Percentiles rank a stretch among this genome's conserved stretches.
Evolutionary conservation across 2,888 invertebrate species (phyloP).

Genomic region (Craniophora ligustri): DNA sequence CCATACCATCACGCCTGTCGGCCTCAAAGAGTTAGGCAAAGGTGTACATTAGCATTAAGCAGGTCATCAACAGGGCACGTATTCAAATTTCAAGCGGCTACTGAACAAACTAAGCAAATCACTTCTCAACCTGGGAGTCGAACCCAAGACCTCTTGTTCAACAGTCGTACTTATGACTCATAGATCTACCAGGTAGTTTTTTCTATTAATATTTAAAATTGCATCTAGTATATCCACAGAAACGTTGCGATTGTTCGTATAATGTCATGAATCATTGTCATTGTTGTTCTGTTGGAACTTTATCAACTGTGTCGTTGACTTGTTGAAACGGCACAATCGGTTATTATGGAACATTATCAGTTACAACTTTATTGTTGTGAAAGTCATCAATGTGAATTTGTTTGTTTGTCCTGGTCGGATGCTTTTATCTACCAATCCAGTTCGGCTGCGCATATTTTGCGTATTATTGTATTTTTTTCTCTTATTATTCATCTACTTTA

Average conservation of each 20-base stretch:
- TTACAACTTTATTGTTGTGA: slow-evolving; percentile 24
- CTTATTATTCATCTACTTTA: slow-evolving; percentile 13
- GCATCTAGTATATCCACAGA: slow-evolving; percentile 47
- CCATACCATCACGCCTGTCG: too few relatives aligned
- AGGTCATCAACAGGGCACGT: too few relatives aligned
- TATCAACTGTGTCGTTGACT: slow-evolving; percentile 53
- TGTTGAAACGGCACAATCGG: slow-evolving; percentile 34
- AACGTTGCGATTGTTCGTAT: slow-evolving; percentile 25
- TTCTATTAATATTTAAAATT: slow-evolving; percentile 72
- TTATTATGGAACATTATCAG: slow-evolving; percentile 40
- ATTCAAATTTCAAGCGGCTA: too few relatives aligned
- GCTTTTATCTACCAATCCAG: slow-evolving; percentile 16
- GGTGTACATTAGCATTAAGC: too few relatives aligned
- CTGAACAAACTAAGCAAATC: too few relatives aligned
- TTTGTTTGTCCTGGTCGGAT: background rate
- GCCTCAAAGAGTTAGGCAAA: too few relatives aligned
- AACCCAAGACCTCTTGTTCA: too few relatives aligned
- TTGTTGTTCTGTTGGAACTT: slow-evolving; percentile 33
- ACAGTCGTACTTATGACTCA: too few relatives aligned
- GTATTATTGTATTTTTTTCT: slow-evolving; percentile 5
- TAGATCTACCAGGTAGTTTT: slow-evolving; percentile 53
- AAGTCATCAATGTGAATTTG: slow-evolving; percentile 10
- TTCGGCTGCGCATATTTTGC: background rate
- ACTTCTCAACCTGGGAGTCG: too few relatives aligned
- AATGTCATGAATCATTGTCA: slow-evolving; percentile 33